Conservation (phyloP, 2,113 vertebrate genomes). For the Ammodytes dubius region DNA sequence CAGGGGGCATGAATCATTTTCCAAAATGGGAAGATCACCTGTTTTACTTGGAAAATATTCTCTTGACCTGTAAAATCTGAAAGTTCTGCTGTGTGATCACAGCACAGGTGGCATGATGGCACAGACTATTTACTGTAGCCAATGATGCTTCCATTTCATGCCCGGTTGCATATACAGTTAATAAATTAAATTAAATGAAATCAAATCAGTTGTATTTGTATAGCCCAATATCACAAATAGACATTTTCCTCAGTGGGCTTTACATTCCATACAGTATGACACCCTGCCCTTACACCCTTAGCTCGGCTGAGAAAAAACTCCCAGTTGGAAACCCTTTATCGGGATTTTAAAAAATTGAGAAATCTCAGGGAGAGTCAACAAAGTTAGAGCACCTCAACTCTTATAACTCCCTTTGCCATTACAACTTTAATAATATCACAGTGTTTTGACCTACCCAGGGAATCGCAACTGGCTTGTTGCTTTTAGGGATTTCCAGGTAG, state of each 20-base stretch:
- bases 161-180: background rate
- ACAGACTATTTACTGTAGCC: too few relatives aligned
- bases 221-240: too few relatives aligned
- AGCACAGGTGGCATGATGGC: background rate
- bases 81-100: background rate
- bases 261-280: too few relatives aligned
- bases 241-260: too few relatives aligned
- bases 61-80: background rate
- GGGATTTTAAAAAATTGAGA: too few relatives aligned
- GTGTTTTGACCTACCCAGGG: background rate
- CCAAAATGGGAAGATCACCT: background rate
- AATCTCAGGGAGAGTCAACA: too few relatives aligned
- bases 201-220: too few relatives aligned
- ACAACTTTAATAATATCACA: background rate
- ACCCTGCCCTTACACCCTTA: too few relatives aligned
- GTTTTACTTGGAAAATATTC: background rate
- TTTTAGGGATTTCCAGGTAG: background rate
- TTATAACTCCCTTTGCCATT: background rate
- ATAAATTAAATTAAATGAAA: too few relatives aligned
- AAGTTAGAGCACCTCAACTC: background rate
- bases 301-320: too few relatives aligned
- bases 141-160: background rate
- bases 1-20: background rate
- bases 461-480: background rate
- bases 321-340: too few relatives aligned